phyloP scores from a whole-genome alignment of 2,888 invertebrate genomes.

The Celastrina argiolus region DNA sequence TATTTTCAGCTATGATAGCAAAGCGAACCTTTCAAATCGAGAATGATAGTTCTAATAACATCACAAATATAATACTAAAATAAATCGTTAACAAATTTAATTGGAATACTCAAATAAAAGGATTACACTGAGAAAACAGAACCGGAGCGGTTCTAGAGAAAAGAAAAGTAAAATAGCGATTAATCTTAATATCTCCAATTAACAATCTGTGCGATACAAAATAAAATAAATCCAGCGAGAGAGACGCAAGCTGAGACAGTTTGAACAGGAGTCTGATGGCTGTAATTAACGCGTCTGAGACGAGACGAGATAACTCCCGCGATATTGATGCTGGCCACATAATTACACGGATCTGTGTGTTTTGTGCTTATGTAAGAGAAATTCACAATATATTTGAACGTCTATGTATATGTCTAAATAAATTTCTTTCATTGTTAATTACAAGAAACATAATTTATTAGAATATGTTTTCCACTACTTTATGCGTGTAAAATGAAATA shows the following conservation, averaged over 20 bases:
- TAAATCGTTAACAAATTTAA: background rate
- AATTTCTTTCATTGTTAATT: background rate
- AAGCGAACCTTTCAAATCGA: background rate
- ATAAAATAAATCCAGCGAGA: constrained; percentile 19
- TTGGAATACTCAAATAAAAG: background rate
- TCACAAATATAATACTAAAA: background rate
- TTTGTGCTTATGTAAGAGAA: constrained; percentile 10
- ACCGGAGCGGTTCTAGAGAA: background rate
- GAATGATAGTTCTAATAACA: background rate
- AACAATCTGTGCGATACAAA: constrained; percentile 21
- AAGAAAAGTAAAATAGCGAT: constrained; percentile 1
- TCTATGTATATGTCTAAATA: background rate
- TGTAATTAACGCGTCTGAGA: constrained; percentile 35
- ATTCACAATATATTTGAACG: background rate
- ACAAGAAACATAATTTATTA: background rate
- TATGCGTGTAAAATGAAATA: too few species aligned
- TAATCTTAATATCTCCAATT: constrained; percentile 22
- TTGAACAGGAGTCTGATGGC: constrained; percentile 30
- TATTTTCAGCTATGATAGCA: constrained; percentile 3
- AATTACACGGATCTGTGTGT: constrained; percentile 6
- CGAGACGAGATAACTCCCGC: constrained; percentile 19
- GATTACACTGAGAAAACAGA: background rate
- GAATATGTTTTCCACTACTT: too few species aligned
- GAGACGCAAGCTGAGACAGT: constrained; percentile 25
- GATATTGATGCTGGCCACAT: constrained; percentile 19